A percentile compares a stretch with the other conserved stretches of the same genome.
phyloP scores from a whole-genome alignment of 2,797 vertebrate species.

The Myotis findleyi region DNA sequence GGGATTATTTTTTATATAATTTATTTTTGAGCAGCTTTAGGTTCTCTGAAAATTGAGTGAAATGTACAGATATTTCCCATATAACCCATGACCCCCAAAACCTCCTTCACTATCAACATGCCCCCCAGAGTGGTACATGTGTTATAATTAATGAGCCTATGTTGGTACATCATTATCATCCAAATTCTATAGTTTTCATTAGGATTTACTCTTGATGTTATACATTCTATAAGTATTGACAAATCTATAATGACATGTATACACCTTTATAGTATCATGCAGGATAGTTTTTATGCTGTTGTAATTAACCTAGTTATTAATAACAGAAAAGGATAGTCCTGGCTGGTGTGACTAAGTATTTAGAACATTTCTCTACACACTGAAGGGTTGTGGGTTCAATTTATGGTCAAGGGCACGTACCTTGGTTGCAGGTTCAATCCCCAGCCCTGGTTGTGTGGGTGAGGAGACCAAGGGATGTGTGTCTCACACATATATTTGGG shows the following conservation, averaged over 20 bases:
- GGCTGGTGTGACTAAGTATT: no score
- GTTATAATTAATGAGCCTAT: background rate
- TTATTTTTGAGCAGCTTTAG: background rate
- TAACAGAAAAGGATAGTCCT: no score
- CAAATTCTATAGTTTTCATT: background rate
- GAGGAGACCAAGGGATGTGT: no score
- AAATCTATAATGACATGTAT: background rate
- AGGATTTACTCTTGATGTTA: background rate
- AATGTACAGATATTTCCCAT: background rate
- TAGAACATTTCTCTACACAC: no score
- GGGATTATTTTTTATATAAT: background rate
- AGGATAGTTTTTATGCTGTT: background rate
- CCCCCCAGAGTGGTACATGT: background rate
- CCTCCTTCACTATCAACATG: background rate
- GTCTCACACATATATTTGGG: no score
- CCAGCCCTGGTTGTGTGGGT: no score
- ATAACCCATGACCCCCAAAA: background rate
- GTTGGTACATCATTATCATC: background rate
- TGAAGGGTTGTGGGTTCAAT: no score
- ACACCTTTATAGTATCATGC: background rate
- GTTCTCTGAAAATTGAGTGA: background rate
- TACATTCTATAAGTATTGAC: background rate
- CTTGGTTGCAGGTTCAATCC: no score
- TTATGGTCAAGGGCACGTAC: no score
- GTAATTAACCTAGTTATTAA: no score